phyloP scores from a whole-genome alignment of 2,888 invertebrate species.

The Apamea sordens region DNA sequence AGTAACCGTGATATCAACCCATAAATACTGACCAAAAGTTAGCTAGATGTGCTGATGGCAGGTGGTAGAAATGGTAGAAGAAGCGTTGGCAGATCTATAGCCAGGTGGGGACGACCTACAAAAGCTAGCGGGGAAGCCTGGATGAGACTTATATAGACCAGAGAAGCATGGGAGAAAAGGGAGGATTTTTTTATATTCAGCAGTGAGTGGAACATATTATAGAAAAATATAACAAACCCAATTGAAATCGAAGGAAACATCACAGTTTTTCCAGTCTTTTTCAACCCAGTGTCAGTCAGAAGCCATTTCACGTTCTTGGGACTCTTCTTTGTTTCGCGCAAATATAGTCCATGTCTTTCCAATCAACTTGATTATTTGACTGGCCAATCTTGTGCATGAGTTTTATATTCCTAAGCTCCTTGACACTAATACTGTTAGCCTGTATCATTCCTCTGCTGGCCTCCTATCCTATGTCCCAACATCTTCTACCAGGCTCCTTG shows the following conservation, averaged over 20 bases:
- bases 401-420: too few species aligned
- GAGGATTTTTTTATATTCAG: not conserved
- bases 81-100: not conserved
- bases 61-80: not conserved
- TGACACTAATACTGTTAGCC: too few species aligned
- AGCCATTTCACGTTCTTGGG: not conserved
- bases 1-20: not conserved
- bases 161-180: too few species aligned
- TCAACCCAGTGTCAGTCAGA: not conserved
- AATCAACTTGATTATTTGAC: not conserved
- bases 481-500: not conserved
- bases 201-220: not conserved
- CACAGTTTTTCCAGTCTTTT: not conserved
- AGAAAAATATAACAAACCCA: not conserved
- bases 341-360: too few species aligned
- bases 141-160: not conserved
- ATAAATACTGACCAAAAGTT: not conserved
- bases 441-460: too few species aligned
- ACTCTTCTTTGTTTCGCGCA: not conserved
- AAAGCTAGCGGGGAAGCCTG: not conserved
- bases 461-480: too few species aligned
- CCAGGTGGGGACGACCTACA: not conserved
- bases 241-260: too few species aligned
- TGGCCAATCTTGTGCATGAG: too few species aligned
- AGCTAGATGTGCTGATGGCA: not conserved